A percentile compares a stretch with the other conserved stretches of the same genome.
These are phyloP conservation scores for Malacoctenus gilli DNA, from an alignment of 2,797 vertebrate genomes.

Conservation along the genomic window DNA sequence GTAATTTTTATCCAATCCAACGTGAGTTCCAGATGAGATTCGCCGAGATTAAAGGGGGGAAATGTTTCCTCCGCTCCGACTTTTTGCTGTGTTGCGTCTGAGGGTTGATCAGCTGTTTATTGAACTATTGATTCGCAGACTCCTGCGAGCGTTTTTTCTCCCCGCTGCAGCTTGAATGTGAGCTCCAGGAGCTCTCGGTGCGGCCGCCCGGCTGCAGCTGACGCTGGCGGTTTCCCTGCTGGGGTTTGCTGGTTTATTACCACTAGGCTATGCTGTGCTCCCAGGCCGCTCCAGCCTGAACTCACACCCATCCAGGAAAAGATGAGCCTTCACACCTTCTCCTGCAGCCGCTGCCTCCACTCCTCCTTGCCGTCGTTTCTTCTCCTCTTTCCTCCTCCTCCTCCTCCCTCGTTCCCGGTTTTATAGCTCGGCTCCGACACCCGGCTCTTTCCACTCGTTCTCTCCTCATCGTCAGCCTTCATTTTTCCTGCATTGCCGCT, in stretches of 20 bases:
- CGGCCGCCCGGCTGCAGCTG: not conserved
- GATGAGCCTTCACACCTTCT: slow-evolving; percentile 78
- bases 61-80: too few relatives aligned
- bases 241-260: slow-evolving; percentile 70
- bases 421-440: slow-evolving; percentile 58
- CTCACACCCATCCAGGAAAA: slow-evolving; percentile 75
- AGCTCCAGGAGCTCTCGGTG: slow-evolving; percentile 3
- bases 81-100: not conserved
- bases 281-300: slow-evolving; percentile 57
- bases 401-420: slow-evolving; percentile 46
- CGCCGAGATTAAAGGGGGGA: too few relatives aligned
- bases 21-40: too few relatives aligned
- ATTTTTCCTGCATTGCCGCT: slow-evolving; percentile 47
- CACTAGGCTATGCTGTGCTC: slow-evolving; percentile 62
- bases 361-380: slow-evolving; percentile 46
- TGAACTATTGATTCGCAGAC: slow-evolving; percentile 13
- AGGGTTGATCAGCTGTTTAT: not conserved
- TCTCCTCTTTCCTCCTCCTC: slow-evolving; percentile 49
- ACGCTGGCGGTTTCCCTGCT: slow-evolving; percentile 31
- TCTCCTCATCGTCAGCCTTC: slow-evolving; percentile 65
- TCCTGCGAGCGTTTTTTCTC: slow-evolving; percentile 1
- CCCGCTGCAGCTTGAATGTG: not conserved
- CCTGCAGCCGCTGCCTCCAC: slow-evolving; percentile 50
- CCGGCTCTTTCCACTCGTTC: slow-evolving; percentile 55
- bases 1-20: too few relatives aligned